A percentile compares a stretch with the other conserved stretches of the same genome.
Conservation (phyloP, 92 coral and sea anemone genomes). For the Phymanthus crucifer region DNA sequence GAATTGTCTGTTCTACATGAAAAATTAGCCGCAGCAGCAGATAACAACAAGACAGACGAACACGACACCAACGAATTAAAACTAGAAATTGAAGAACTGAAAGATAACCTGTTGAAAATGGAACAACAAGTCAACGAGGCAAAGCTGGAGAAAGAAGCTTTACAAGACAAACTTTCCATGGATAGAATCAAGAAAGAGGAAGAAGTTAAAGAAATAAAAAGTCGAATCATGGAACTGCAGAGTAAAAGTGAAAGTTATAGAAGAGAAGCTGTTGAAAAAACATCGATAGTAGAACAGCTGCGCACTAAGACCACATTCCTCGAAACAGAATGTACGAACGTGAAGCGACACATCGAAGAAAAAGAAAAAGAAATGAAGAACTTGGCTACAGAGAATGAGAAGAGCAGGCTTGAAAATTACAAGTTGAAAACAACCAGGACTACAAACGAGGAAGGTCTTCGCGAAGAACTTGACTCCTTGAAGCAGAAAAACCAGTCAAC, state of each 20-base stretch:
- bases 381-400: constrained; percentile 61
- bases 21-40: constrained; percentile 44
- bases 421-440: constrained; percentile 52
- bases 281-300: constrained; percentile 72
- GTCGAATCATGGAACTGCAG: constrained; percentile 68
- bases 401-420: constrained; percentile 51
- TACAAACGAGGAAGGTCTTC: constrained; percentile 58
- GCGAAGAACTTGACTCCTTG: constrained; percentile 79
- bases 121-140: constrained; percentile 71
- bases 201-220: constrained; percentile 49
- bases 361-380: constrained; percentile 69
- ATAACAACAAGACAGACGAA: constrained; percentile 50
- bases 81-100: constrained; percentile 52
- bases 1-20: constrained; percentile 44
- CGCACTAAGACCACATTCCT: constrained; percentile 61
- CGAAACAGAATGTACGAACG: constrained; percentile 69
- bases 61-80: constrained; percentile 57
- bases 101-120: constrained; percentile 58
- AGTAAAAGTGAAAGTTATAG: constrained; percentile 68
- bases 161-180: constrained; percentile 56
- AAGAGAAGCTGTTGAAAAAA: constrained; percentile 74
- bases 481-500: constrained; percentile 60
- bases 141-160: constrained; percentile 66
- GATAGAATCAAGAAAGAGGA: constrained; percentile 70
- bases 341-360: constrained; percentile 66